Conservation (phyloP, 2,888 invertebrate species). For the Sepiola atlantica region DNA sequence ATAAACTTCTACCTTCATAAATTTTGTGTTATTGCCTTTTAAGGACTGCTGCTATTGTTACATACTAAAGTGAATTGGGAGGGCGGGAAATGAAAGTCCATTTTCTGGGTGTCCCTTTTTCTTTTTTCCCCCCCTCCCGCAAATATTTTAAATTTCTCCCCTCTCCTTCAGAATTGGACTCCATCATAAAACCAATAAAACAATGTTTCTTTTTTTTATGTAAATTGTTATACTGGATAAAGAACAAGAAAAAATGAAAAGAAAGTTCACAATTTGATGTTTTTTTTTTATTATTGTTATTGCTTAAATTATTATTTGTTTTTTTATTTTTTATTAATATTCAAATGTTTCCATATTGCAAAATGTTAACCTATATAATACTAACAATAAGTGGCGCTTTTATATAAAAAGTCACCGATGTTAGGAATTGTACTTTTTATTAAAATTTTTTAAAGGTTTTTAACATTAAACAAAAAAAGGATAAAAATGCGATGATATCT, state of each 20-base stretch:
- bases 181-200: background rate
- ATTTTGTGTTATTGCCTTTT: conserved; percentile 2
- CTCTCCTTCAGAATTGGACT: background rate
- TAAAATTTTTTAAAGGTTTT: too few species aligned
- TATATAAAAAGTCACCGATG: too few species aligned
- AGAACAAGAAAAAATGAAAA: background rate
- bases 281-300: background rate
- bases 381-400: too few species aligned
- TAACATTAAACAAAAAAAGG: too few species aligned
- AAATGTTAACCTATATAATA: background rate
- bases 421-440: too few species aligned
- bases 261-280: conserved; percentile 10
- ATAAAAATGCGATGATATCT: too few species aligned
- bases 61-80: background rate
- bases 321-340: background rate
- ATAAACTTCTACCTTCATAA: background rate
- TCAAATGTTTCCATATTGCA: conserved; percentile 12
- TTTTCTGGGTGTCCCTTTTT: background rate
- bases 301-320: background rate
- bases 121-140: background rate
- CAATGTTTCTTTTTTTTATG: conserved; percentile 24
- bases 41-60: background rate
- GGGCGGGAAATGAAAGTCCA: background rate
- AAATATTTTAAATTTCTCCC: background rate
- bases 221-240: conserved; percentile 32